Evolutionary conservation across 2,797 vertebrate genomes (phyloP).

Genomic region (Peromyscus attwateri): DNA sequence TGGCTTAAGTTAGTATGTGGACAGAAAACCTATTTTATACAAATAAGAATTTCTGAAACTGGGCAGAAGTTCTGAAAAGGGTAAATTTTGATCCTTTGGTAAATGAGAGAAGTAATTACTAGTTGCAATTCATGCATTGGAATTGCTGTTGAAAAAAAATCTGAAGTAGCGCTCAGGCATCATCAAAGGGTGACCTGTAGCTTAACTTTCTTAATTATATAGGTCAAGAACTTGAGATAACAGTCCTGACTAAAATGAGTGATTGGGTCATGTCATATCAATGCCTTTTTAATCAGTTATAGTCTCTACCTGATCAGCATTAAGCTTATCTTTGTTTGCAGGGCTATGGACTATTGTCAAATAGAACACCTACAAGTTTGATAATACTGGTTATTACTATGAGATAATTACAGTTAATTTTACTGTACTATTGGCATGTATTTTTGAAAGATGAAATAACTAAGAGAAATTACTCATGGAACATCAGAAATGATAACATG

Average conservation of each 20-base stretch:
- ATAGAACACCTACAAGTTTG: not conserved
- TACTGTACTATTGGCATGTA: not conserved
- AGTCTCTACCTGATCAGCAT: not conserved
- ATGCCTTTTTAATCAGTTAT: slow-evolving; percentile 13
- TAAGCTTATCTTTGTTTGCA: not conserved
- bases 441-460: slow-evolving; percentile 45
- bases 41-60: slow-evolving; percentile 43
- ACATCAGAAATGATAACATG: not conserved
- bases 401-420: not conserved
- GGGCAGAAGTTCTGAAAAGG: slow-evolving; percentile 29
- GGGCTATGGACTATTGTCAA: not conserved
- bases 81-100: not conserved
- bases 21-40: not conserved
- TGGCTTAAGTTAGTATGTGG: not conserved
- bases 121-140: not conserved
- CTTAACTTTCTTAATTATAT: slow-evolving; percentile 48
- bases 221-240: not conserved
- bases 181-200: not conserved
- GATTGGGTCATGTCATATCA: slow-evolving; percentile 29
- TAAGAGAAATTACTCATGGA: not conserved
- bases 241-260: not conserved
- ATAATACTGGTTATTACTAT: not conserved
- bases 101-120: slow-evolving; percentile 34
- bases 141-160: slow-evolving; percentile 42
- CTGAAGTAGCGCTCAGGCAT: not conserved